These are phyloP conservation scores for Drosophila anomalata DNA, from an alignment of 2,888 invertebrate genomes.

Conservation along the genomic window DNA sequence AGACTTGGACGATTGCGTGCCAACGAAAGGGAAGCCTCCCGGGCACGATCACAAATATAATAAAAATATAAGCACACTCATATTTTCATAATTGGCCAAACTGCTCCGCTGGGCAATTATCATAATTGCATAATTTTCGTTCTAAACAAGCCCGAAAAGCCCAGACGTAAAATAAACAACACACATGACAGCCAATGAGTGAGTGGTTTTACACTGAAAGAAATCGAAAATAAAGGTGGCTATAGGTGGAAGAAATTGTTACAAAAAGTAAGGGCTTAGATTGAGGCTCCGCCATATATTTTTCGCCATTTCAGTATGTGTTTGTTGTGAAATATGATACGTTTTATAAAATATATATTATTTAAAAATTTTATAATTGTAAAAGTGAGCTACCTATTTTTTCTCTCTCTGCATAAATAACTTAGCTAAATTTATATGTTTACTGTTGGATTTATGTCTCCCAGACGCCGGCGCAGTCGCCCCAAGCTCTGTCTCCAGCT, in stretches of 20 bases:
- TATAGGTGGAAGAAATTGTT: neutral
- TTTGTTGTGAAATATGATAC: no score
- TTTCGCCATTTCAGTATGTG: no score
- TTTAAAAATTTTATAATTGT: no score
- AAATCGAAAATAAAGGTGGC: slow-evolving; percentile 17
- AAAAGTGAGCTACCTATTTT: slow-evolving; percentile 29
- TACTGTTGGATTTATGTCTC: slow-evolving; percentile 74
- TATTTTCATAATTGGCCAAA: slow-evolving; percentile 73
- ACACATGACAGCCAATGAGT: slow-evolving; percentile 59
- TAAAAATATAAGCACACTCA: slow-evolving; percentile 44
- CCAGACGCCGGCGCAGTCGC: slow-evolving; percentile 65
- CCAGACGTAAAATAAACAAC: slow-evolving; percentile 45
- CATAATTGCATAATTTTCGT: slow-evolving; percentile 76
- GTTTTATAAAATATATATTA: no score
- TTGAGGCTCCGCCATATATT: neutral
- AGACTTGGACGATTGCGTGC: slow-evolving; percentile 41
- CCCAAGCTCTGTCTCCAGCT: slow-evolving; percentile 19
- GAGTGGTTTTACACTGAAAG: slow-evolving; percentile 53
- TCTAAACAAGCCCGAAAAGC: slow-evolving; percentile 73
- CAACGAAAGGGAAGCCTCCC: slow-evolving; percentile 30
- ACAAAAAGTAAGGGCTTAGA: neutral
- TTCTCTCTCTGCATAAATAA: slow-evolving; percentile 51
- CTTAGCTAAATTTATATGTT: slow-evolving; percentile 77
- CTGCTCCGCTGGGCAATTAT: slow-evolving; percentile 70
- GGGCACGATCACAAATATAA: slow-evolving; percentile 57